Percentiles rank a stretch among this genome's conserved stretches.
These are phyloP conservation scores for Chaetura pelagica DNA, from an alignment of 2,113 vertebrate genomes.

Conservation along the genomic window DNA sequence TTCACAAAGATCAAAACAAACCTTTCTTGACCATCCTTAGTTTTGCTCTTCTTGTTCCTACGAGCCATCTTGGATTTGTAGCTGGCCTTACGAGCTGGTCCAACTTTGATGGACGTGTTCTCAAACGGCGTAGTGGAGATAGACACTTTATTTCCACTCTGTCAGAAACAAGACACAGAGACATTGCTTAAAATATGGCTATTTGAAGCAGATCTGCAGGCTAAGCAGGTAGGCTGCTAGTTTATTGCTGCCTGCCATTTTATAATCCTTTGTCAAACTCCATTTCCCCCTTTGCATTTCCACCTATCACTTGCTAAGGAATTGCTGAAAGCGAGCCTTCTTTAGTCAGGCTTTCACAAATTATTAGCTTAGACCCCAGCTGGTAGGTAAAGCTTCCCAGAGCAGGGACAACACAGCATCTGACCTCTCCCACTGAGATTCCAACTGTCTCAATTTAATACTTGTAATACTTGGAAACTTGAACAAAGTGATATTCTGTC, in stretches of 20 bases:
- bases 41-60: slow-evolving; percentile 90
- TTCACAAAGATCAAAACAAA: slow-evolving; percentile 53
- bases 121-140: slow-evolving; percentile 95
- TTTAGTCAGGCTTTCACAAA: slow-evolving; percentile 57
- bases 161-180: slow-evolving; percentile 6
- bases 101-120: slow-evolving; percentile 96
- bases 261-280: slow-evolving; percentile 56
- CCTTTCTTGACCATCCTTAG: slow-evolving; percentile 95
- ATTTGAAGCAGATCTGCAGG: not conserved
- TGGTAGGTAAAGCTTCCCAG: slow-evolving; percentile 41
- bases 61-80: slow-evolving; percentile 96
- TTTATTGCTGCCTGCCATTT: slow-evolving; percentile 40
- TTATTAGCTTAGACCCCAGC: slow-evolving; percentile 56
- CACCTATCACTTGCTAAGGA: slow-evolving; percentile 52
- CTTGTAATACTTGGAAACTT: slow-evolving; percentile 31
- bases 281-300: slow-evolving; percentile 37
- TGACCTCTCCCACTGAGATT: slow-evolving; percentile 43
- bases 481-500: slow-evolving; percentile 39
- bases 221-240: not conserved
- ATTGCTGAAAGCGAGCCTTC: not conserved
- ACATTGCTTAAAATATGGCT: not conserved
- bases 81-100: slow-evolving; percentile 90
- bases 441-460: slow-evolving; percentile 35
- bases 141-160: slow-evolving; percentile 96
- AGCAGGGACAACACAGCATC: not conserved